These are phyloP conservation scores for Poecilia wingei DNA, from an alignment of 2,797 vertebrate genomes.

Conservation along the genomic window DNA sequence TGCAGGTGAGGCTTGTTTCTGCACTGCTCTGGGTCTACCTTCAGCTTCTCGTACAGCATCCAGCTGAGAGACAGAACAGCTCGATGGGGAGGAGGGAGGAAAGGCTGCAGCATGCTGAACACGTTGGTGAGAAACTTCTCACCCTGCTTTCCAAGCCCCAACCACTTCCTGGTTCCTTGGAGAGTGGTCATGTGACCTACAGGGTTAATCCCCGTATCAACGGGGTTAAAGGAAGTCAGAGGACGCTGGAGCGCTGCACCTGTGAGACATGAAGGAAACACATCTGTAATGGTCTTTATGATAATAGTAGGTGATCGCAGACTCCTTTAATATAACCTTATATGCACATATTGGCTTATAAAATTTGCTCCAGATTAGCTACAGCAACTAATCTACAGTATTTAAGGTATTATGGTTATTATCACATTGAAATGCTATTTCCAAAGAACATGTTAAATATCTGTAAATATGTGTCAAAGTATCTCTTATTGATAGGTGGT, in stretches of 20 bases:
- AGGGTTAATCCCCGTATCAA: slow-evolving; percentile 77
- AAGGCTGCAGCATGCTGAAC: slow-evolving; percentile 81
- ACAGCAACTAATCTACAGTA: neutral
- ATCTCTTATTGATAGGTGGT: neutral
- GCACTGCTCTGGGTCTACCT: slow-evolving; percentile 76
- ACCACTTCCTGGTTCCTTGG: slow-evolving; percentile 67
- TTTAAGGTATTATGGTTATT: neutral
- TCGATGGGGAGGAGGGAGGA: slow-evolving; percentile 81
- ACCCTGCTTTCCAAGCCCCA: slow-evolving; percentile 86
- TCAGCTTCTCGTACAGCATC: slow-evolving; percentile 91
- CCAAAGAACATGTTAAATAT: neutral
- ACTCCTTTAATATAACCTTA: neutral
- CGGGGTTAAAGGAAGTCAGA: slow-evolving; percentile 77
- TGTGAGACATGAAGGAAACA: slow-evolving; percentile 17
- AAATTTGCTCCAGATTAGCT: neutral
- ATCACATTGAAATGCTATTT: neutral
- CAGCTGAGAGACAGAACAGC: slow-evolving; percentile 82
- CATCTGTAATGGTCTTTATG: neutral
- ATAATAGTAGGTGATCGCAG: neutral
- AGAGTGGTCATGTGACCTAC: slow-evolving; percentile 86
- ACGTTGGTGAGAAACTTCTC: slow-evolving; percentile 89
- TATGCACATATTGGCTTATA: neutral
- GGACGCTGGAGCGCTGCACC: slow-evolving; percentile 74
- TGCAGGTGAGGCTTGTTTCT: neutral
- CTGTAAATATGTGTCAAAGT: neutral